Base-by-base conservation (phyloP, 2,888 invertebrate genomes). In the Ptychoptera contaminata region DNA sequence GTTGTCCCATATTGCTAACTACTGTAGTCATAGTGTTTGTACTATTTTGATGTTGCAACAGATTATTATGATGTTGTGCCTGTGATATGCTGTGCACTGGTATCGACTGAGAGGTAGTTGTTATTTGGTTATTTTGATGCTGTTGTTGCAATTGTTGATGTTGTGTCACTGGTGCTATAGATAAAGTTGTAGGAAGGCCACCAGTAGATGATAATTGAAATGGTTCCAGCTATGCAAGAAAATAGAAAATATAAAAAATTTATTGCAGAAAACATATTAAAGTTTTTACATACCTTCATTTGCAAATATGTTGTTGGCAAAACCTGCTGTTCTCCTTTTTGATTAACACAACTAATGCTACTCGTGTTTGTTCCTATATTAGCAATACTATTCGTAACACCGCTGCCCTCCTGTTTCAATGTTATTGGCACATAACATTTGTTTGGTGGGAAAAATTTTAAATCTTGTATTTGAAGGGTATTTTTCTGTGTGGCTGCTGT, bases 371-470 rank as follows among this genome's bases (percentile, higher is more conserved):
- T 23, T 23, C 23, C 23, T 23, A 23, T 23, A 23, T 23, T 23
- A 7, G 23, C 3, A 23, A 23, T 23, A 23, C 23, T 23, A 23
- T 7, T 23, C 23, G 23, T 23, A 23, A 23, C 23, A 23, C 23
- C 23, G 0, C 62, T 61, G 46, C 58, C 61, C 37, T 61, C 61
- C 46, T 65, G 64, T 8, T 63, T 62, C 36, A 65, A 61, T 3
- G 64, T 65, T 11, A 65, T 62, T 8, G 65, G 65, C 47, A 65
- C 52, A 39, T 57, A 64, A 44, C 65, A 65, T 51, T 65, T 65
- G 38, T 50, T 52, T 14, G 52, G 42, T 15, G 49, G 47, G 11
- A 50, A 30, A 31, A 52, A 45, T 42, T 52, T 52, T 8, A 49
- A 44, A 47, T 52, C 50, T 46, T 50, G 51, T 55, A 64, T 5